Evolutionary conservation across 1,140 invertebrate genomes (phyloP).

Genomic region (Pachyrhynchus sulphureomaculatus): DNA sequence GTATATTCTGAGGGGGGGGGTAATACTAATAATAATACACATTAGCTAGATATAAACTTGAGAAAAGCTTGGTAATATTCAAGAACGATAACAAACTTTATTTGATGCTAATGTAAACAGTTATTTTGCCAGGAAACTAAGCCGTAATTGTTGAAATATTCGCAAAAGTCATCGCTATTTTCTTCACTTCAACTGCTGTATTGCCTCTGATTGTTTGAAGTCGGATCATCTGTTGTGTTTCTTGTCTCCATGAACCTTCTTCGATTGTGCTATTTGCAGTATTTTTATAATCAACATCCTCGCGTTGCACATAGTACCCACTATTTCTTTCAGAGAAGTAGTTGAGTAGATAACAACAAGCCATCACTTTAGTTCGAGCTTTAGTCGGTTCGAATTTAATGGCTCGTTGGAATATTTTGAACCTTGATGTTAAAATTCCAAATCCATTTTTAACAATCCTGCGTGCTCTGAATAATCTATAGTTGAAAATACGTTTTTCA

Average conservation of each 20-base stretch:
- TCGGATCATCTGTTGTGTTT: slow-evolving; percentile 1
- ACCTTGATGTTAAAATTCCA: no score
- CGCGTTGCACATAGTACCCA: not conserved
- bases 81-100: no score
- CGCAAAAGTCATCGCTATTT: slow-evolving; percentile 12
- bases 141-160: slow-evolving; percentile 9
- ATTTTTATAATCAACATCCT: not conserved
- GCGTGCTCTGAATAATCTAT: not conserved
- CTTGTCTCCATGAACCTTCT: slow-evolving; percentile 10
- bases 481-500: not conserved
- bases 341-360: not conserved
- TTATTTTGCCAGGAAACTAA: slow-evolving; percentile 6
- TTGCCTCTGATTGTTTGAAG: slow-evolving; percentile 15
- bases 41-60: no score
- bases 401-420: no score
- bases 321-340: not conserved
- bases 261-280: not conserved
- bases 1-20: no score
- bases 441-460: not conserved
- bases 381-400: not conserved
- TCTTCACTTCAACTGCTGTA: slow-evolving; percentile 7
- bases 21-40: no score
- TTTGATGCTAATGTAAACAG: no score
- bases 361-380: not conserved
- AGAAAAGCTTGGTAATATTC: no score